Evolutionary conservation across 2,888 invertebrate species (phyloP).

Genomic region (Prostheceraeus crozeri): DNA sequence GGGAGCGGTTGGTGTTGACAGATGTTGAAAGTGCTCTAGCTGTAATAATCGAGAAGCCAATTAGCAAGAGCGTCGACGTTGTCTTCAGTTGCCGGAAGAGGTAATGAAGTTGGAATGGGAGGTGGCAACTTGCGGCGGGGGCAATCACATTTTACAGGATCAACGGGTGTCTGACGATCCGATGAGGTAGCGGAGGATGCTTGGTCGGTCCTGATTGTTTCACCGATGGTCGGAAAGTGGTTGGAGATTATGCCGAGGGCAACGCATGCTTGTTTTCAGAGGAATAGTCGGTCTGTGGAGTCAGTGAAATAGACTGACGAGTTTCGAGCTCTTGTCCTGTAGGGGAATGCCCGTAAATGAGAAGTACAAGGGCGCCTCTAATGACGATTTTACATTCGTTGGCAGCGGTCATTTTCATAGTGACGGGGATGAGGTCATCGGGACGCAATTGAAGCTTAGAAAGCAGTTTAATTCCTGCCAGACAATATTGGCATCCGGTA

Average conservation of each 20-base stretch:
- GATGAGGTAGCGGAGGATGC: conserved; percentile 11
- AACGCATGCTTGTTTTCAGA: conserved; percentile 44
- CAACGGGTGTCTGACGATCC: too few relatives aligned
- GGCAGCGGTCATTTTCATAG: conserved; percentile 42
- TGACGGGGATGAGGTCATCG: conserved; percentile 11
- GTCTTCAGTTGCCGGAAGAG: conserved; percentile 41
- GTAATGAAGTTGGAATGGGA: conserved; percentile 40
- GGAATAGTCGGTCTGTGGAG: conserved; percentile 42
- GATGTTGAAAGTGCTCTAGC: conserved; percentile 2
- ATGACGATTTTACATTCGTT: conserved; percentile 43
- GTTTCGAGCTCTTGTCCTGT: conserved; percentile 40
- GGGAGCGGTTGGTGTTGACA: conserved; percentile 3
- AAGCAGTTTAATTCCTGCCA: conserved; percentile 14
- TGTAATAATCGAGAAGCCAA: conserved; percentile 10
- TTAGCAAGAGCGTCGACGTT: conserved; percentile 39
- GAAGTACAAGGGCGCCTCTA: conserved; percentile 43
- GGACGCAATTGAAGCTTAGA: conserved; percentile 6
- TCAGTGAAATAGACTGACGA: conserved; percentile 40
- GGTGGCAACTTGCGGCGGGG: conserved; percentile 39
- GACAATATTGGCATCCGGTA: conserved; percentile 20
- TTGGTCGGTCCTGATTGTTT: conserved; percentile 6
- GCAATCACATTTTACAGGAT: conserved; percentile 35
- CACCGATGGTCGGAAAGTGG: conserved; percentile 41
- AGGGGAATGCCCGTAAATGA: conserved; percentile 39
- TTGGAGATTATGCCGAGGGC: conserved; percentile 42